Conservation (phyloP, 2,888 invertebrate species). For the Chloroclysta siterata region DNA sequence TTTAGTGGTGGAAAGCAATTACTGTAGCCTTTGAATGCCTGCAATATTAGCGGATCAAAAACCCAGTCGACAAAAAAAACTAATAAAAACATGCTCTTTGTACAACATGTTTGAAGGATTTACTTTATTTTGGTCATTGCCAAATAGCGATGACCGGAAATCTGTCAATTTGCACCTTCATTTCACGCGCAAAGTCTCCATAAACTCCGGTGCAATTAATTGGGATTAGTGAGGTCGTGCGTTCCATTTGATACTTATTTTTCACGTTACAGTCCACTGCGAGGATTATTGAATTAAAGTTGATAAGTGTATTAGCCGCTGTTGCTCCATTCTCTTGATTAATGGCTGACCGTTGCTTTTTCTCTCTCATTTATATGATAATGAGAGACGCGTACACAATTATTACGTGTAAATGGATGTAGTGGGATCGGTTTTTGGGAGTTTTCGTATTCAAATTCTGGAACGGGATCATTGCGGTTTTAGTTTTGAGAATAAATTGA, state of each 20-base stretch:
- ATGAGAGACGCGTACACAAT: slow-evolving; percentile 78
- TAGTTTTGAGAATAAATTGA: not conserved
- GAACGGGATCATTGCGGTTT: slow-evolving; percentile 2
- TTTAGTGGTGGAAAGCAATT: too few relatives aligned
- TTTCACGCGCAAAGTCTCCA: slow-evolving; percentile 17
- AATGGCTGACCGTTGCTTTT: slow-evolving; percentile 79
- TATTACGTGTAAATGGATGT: slow-evolving; percentile 77
- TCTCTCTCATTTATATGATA: slow-evolving; percentile 84
- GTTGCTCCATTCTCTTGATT: slow-evolving; percentile 81
- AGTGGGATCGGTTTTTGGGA: slow-evolving; percentile 69
- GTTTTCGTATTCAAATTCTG: slow-evolving; percentile 18
- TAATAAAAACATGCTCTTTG: too few relatives aligned
- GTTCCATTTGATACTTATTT: slow-evolving; percentile 75
- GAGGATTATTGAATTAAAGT: slow-evolving; percentile 83
- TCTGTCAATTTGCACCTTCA: slow-evolving; percentile 27
- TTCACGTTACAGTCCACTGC: slow-evolving; percentile 73
- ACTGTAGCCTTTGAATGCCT: too few relatives aligned
- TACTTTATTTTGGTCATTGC: not conserved
- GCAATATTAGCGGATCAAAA: too few relatives aligned
- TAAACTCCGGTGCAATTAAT: slow-evolving; percentile 63
- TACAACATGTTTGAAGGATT: not conserved
- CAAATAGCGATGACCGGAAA: slow-evolving; percentile 11
- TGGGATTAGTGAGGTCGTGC: slow-evolving; percentile 76
- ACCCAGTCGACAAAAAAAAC: too few relatives aligned
- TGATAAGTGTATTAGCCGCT: slow-evolving; percentile 84